Evolutionary conservation across 2,888 invertebrate genomes (phyloP), one percentile per base, ranked within the genome.

Genomic region (Drosophila yooni): DNA sequence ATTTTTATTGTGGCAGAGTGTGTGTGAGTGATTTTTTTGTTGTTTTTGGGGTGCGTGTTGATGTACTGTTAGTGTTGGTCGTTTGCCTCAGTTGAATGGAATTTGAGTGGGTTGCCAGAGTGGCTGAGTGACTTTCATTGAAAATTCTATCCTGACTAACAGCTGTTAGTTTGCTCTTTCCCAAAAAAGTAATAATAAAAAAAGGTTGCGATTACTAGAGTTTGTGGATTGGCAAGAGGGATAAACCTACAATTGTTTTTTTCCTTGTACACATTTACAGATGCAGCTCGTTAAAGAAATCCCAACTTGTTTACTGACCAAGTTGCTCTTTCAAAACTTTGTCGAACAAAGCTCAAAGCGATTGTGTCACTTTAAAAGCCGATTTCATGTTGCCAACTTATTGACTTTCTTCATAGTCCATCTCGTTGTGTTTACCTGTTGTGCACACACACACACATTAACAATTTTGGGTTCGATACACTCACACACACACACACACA

Each of bases 1-100:
- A 67, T 64, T 64, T 78, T 81, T 76, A 78, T 68, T 81, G 72
- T 71, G 71, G 60, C 43, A 31, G 50, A 40, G 56, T 48, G 56
- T 48, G 25, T 48, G 40, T 21, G 27, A 1, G 56, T 48, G 51
- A 38, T 54, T 43, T 54, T 48, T 21, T 34, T 21, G 21, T 34
- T n/a, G 59, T 61, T 51, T 53, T 40, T 48, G 31, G 60, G 58
- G 57, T 75, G 77, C 66, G 79, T 78, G 64, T 57, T 29, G 68
- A 76, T 69, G 65, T 76, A 68, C 61, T 58, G 71, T 68, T 71
- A 65, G 61, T 63, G 59, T 57, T 38, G 36, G 53, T 66, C 40
- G 66, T 61, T 61, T 34, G 54, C 36, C 58, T 36, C 57, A 53
- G 50, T 40, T 72, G 67, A 76, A 81, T 78, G 72, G 43, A 50